Base-by-base conservation (phyloP, 1,140 invertebrate species). In the Cotesia glomerata region DNA sequence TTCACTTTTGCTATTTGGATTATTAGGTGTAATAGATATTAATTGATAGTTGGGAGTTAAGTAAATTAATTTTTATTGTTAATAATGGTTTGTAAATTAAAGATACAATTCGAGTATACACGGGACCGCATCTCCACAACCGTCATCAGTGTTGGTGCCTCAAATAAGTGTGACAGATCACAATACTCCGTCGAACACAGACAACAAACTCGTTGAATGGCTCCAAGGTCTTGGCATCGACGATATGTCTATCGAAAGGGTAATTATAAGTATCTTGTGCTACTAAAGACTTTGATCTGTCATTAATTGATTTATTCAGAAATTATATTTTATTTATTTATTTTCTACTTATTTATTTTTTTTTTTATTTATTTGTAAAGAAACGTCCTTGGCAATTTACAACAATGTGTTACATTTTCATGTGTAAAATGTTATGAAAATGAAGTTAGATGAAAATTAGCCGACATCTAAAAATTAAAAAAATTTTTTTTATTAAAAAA, bases 141-240 rank as follows among this genome's bases (percentile, higher is more conserved):
- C 76, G 36, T 71, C 73, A 74, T 1, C 71, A 71, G 61, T 45
- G 1, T 59, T 78, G 13, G 75, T 80, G 67, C 84, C 78, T 69
- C 82, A 80, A 79, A 86, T 82, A 61, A 88, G 73, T 62, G 76
- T 85, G 35, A 81, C 81, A 35, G 75, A 80, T 68, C 65, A 80
- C 58, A 72, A 75, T 72, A 45, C 26, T 49, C 77, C 76, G 62
- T 76, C 66, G 35, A 56, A 32, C 26, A 26, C 62, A 68, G 88
- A 91, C 81, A 76, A 77, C 34, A 82, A 84, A 76, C 86, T 92
- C 72, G 80, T 89, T 13, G 84, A 89, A 61, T 93, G 92, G 91
- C 78, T 93, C 11, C 78, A 87, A 71, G 85, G 85, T 70, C 81
- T 92, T 54, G 86, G 88, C 36, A 79, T 93, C 51, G 89, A 92